These are phyloP conservation scores for Neolamprologus devosi DNA, from an alignment of 2,113 vertebrate species.

Conservation along the genomic window DNA sequence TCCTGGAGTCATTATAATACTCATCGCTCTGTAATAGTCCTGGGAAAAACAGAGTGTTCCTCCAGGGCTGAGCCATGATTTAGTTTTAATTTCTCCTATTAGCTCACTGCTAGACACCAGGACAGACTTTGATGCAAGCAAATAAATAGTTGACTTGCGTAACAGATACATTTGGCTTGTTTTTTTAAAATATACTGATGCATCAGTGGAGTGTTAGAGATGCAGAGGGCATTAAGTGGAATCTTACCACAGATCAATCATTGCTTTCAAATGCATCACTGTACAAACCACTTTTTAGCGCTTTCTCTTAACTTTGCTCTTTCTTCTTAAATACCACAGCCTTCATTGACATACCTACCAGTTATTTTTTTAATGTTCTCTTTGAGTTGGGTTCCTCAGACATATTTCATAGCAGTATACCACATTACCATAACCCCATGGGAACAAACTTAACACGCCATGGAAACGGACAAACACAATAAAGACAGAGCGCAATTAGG, in stretches of 20 bases:
- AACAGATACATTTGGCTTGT: neutral
- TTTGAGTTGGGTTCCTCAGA: constrained; percentile 22
- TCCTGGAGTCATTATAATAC: constrained; percentile 34
- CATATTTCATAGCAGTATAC: constrained; percentile 34
- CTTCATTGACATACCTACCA: constrained; percentile 30
- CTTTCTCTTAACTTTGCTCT: neutral
- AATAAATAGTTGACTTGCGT: neutral
- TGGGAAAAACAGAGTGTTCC: constrained; percentile 24
- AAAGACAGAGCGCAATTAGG: neutral
- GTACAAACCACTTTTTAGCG: constrained; percentile 13
- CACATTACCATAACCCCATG: constrained; percentile 50
- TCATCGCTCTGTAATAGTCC: constrained; percentile 35
- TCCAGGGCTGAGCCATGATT: neutral
- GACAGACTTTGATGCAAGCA: neutral
- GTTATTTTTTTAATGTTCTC: constrained; percentile 40
- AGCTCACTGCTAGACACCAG: neutral
- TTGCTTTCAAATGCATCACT: neutral
- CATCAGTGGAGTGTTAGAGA: neutral
- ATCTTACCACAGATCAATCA: neutral
- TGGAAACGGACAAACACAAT: constrained; percentile 15
- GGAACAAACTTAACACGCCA: constrained; percentile 29
- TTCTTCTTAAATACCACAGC: constrained; percentile 9
- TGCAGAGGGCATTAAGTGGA: constrained; percentile 12
- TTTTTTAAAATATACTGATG: neutral
- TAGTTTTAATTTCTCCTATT: constrained; percentile 8